Base-by-base conservation (phyloP, 2,113 vertebrate species). In the Parus major region DNA sequence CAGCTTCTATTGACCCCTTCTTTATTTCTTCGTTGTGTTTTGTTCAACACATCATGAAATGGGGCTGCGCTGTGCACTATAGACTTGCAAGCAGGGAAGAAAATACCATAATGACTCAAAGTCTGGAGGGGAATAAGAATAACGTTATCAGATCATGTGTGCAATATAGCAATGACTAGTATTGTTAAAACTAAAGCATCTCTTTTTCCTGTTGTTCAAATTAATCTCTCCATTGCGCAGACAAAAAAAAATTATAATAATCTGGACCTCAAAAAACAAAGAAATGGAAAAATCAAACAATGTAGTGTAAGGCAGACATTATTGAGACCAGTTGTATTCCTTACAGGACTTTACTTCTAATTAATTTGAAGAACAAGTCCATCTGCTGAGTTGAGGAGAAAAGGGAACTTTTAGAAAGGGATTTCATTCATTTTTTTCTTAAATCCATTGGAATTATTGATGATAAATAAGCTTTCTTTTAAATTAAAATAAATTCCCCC, bases 51-150 rank as follows among this genome's bases (percentile, higher is more conserved):
- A 93, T 96, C 93, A n/a, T 91, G 88, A 96, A 81, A 11, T 64
- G 82, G 80, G 91, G 66, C 84, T 83, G 70, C 1, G 42, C 84
- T 90, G 68, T 78, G 66, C 69, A 65, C 70, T 79, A 15, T 14
- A 39, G 61, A 55, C 77, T 50, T 94, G 59, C 82, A 93, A 88
- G 69, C 76, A 92, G 56, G 50, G 21, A 76, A 82, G 50, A 88
- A 95, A 87, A 90, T 91, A 35, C 15, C 50, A 27, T 81, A 73
- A 95, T 53, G 87, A 49, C 97, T 98, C 97, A 97, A 98, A 98
- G 97, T 97, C 97, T 97, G 96, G 94, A 96, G 95, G 87, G 86
- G 83, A 95, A 64, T 92, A 90, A 55, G 33, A 57, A 61, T 61
- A 86, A 57, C 90, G 55, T 49, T 46, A 63, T 52, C 79, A 63